Conservation (phyloP, 2,113 vertebrate species). For the Setophaga petechia region DNA sequence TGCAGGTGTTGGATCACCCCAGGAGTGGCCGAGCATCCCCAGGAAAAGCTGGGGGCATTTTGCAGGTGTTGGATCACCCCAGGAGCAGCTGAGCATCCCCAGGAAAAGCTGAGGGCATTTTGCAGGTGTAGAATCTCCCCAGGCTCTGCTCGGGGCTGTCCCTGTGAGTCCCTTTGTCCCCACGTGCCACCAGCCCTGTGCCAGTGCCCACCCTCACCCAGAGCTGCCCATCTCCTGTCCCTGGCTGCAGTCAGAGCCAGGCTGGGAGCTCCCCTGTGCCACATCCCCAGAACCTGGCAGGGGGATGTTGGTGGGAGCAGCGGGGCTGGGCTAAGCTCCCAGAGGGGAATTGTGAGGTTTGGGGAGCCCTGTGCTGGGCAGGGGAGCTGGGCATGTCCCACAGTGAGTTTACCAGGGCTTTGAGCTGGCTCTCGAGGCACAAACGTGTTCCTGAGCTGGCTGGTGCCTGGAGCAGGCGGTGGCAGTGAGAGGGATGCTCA, state of each 20-base stretch:
- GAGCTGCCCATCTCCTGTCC: background rate
- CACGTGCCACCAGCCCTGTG: background rate
- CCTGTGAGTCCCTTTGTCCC: background rate
- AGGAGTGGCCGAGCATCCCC: no score
- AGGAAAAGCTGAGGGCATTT: background rate
- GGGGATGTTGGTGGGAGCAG: background rate
- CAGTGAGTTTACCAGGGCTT: background rate
- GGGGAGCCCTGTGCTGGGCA: background rate
- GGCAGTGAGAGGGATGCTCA: background rate
- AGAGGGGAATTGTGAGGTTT: background rate
- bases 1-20: no score
- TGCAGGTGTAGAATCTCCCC: background rate
- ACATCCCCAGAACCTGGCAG: background rate
- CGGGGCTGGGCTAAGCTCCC: background rate
- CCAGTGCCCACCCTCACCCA: background rate
- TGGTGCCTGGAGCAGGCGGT: background rate
- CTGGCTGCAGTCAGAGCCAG: background rate
- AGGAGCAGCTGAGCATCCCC: background rate
- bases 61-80: no score
- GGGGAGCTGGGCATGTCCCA: background rate
- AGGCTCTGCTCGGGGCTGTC: background rate
- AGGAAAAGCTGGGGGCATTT: no score
- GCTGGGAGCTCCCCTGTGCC: background rate
- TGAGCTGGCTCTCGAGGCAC: fast-evolving
- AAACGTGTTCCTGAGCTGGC: background rate